Percentiles rank a stretch among this genome's conserved stretches.
phyloP scores from a whole-genome alignment of 2,888 invertebrate genomes.

The Coleophora deauratella region DNA sequence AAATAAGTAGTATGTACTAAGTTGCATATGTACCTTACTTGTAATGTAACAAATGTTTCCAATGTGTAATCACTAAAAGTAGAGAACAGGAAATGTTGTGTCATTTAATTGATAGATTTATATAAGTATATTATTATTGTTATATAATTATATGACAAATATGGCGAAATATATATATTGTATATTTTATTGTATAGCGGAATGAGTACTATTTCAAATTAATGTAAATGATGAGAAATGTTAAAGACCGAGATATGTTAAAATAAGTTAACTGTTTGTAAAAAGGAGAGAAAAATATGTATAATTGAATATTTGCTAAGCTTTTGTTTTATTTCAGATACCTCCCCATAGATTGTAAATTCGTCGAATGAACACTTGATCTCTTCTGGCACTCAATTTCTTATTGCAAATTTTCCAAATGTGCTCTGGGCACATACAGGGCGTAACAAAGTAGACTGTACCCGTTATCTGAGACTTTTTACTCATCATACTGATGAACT shows the following conservation, averaged over 20 bases:
- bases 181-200: constrained; percentile 72
- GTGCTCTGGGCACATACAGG: too few relatives aligned
- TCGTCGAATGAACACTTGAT: too few relatives aligned
- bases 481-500: too few relatives aligned
- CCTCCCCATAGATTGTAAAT: constrained; percentile 4
- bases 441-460: too few relatives aligned
- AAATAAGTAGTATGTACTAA: constrained; percentile 5
- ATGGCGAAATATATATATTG: constrained; percentile 51
- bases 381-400: too few relatives aligned
- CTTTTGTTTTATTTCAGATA: constrained; percentile 45
- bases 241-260: constrained; percentile 69
- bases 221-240: constrained; percentile 67
- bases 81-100: constrained; percentile 60
- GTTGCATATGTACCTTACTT: constrained; percentile 1
- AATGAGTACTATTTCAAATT: constrained; percentile 67
- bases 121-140: constrained; percentile 48
- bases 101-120: constrained; percentile 63
- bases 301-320: constrained; percentile 70
- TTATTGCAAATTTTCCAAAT: too few relatives aligned
- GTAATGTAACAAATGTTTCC: constrained; percentile 25
- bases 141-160: constrained; percentile 66
- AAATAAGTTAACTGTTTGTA: constrained; percentile 73
- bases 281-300: constrained; percentile 71
- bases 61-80: constrained; percentile 38
- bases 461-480: too few relatives aligned